Percentiles rank a stretch among this genome's conserved stretches.
phyloP scores from a whole-genome alignment of 2,888 invertebrate genomes.

The Oscheius sp. region DNA sequence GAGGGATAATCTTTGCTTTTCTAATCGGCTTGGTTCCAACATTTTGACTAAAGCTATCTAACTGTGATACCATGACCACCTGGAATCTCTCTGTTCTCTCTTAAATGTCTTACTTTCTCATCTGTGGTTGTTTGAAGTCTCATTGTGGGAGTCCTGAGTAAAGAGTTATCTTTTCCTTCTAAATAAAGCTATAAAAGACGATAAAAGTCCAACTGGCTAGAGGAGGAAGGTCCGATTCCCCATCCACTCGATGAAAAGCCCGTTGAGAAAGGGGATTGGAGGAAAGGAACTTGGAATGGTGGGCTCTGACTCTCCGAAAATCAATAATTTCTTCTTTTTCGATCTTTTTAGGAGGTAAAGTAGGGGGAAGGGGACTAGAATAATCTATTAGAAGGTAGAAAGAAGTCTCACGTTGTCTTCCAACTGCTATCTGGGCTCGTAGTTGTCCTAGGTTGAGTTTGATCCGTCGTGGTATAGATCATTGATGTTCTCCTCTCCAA shows the following conservation, averaged over 20 bases:
- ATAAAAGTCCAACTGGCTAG: too few relatives aligned
- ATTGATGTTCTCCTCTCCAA: neutral
- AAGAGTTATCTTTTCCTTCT: too few relatives aligned
- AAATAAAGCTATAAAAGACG: neutral
- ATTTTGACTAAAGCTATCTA: neutral
- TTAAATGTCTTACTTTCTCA: neutral
- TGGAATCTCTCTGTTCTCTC: neutral
- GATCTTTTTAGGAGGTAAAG: neutral
- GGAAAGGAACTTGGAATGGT: constrained; percentile 8
- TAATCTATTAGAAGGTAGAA: too few relatives aligned
- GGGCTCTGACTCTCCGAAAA: constrained; percentile 14
- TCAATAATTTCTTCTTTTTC: constrained; percentile 2
- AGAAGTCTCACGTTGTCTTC: neutral
- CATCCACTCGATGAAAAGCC: constrained; percentile 13
- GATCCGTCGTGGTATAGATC: constrained; percentile 7
- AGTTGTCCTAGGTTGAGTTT: neutral
- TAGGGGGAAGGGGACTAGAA: neutral
- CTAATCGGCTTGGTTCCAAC: neutral
- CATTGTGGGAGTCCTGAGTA: neutral
- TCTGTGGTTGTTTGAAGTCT: neutral
- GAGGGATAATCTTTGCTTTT: constrained; percentile 9
- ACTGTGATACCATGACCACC: neutral
- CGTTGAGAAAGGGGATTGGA: neutral
- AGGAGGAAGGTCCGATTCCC: constrained; percentile 5
- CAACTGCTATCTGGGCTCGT: neutral